These are phyloP conservation scores for Cotesia vestalis DNA, from an alignment of 1,140 invertebrate genomes.

Conservation along the genomic window DNA sequence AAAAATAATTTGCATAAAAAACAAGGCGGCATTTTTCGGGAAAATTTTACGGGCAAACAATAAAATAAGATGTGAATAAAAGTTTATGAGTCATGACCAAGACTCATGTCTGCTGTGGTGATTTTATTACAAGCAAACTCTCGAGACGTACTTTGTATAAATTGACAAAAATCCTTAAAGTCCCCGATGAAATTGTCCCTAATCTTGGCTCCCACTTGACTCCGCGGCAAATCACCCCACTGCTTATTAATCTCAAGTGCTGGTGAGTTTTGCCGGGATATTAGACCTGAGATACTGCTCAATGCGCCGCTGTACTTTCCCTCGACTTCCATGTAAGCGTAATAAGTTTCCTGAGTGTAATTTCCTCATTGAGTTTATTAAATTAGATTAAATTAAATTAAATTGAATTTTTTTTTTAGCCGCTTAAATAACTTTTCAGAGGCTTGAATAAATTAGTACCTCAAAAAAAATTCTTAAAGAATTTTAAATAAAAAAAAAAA, in stretches of 20 bases:
- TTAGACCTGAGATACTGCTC: constrained; percentile 62
- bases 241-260: constrained; percentile 61
- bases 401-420: neutral
- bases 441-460: too few relatives aligned
- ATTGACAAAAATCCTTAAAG: constrained; percentile 67
- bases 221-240: constrained; percentile 68
- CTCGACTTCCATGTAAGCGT: constrained; percentile 58
- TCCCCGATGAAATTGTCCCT: constrained; percentile 69
- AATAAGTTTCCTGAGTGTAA: constrained; percentile 58
- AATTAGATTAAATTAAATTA: neutral
- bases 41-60: neutral
- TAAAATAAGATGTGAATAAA: constrained; percentile 41
- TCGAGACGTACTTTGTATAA: constrained; percentile 62
- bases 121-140: constrained; percentile 35
- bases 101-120: constrained; percentile 47
- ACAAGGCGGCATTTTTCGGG: too few relatives aligned
- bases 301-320: constrained; percentile 50
- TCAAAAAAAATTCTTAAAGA: too few relatives aligned
- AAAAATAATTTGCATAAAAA: neutral
- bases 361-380: neutral
- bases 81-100: constrained; percentile 40
- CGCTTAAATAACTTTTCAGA: neutral
- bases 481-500: too few relatives aligned
- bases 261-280: constrained; percentile 62
- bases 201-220: constrained; percentile 57